A percentile compares a stretch with the other conserved stretches of the same genome.
phyloP scores from a whole-genome alignment of 92 coral and sea anemone species.

The Zoanthus gigantus region DNA sequence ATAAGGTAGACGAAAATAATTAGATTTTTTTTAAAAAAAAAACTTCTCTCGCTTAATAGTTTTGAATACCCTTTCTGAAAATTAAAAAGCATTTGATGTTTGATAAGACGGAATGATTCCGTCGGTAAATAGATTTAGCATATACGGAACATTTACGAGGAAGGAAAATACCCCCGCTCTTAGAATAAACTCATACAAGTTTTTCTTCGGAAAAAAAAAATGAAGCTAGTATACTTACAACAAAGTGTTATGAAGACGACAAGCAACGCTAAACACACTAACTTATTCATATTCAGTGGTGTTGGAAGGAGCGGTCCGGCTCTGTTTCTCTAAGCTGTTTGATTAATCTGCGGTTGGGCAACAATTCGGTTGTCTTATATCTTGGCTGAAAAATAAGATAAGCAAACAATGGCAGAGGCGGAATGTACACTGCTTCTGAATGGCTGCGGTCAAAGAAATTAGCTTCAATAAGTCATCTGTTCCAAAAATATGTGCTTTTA shows the following conservation, averaged over 20 bases:
- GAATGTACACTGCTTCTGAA: constrained; percentile 26
- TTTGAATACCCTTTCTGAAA: too few relatives aligned
- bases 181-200: neutral
- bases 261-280: constrained; percentile 16
- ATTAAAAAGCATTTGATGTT: too few relatives aligned
- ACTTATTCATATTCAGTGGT: constrained; percentile 40
- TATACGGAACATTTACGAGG: neutral
- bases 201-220: neutral
- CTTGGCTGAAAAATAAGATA: constrained; percentile 3
- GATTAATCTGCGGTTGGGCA: constrained; percentile 22
- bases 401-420: constrained; percentile 48
- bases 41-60: too few relatives aligned
- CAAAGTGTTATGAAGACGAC: constrained; percentile 5
- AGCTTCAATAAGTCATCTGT: constrained; percentile 65
- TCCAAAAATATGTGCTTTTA: constrained; percentile 63
- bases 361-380: constrained; percentile 13
- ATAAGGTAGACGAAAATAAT: too few relatives aligned
- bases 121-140: too few relatives aligned
- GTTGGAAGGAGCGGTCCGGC: neutral
- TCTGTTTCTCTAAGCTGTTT: constrained; percentile 19
- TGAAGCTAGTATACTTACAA: constrained; percentile 18
- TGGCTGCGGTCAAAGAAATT: constrained; percentile 70
- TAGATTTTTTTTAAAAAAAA: too few relatives aligned
- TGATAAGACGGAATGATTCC: too few relatives aligned
- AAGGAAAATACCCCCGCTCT: neutral